These are phyloP conservation scores for Pycnomerus fuliginosus DNA, from an alignment of 2,888 invertebrate species.

Conservation along the genomic window DNA sequence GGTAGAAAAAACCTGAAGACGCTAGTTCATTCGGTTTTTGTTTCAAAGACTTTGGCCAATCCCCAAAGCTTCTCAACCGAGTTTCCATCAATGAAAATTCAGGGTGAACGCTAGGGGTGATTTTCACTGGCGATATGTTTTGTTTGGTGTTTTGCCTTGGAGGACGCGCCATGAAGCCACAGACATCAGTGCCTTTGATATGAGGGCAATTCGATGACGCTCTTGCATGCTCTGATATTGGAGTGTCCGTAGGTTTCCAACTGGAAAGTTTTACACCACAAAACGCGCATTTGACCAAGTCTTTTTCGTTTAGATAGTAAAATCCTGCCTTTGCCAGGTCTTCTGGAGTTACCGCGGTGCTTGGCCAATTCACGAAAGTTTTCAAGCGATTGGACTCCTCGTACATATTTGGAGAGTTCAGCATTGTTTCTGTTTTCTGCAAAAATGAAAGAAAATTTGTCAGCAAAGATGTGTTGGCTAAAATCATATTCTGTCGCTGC, in stretches of 20 bases:
- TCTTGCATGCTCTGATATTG: constrained; percentile 74
- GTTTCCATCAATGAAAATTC: constrained; percentile 65
- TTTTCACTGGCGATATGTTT: constrained; percentile 38
- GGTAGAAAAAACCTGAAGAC: constrained; percentile 91
- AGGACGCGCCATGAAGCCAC: constrained; percentile 38
- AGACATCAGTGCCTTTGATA: constrained; percentile 54
- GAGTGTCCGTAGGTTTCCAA: constrained; percentile 82
- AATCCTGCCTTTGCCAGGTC: constrained; percentile 79
- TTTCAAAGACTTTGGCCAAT: constrained; percentile 80
- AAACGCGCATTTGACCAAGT: constrained; percentile 72
- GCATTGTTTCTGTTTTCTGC: constrained; percentile 39
- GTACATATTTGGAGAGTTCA: constrained; percentile 44
- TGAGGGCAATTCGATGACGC: constrained; percentile 83
- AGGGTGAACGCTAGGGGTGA: constrained; percentile 55
- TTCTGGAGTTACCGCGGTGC: constrained; percentile 59
- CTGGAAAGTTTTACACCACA: constrained; percentile 77
- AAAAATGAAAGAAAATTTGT: too few relatives aligned
- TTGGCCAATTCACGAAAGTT: constrained; percentile 70
- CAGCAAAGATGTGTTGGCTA: too few relatives aligned
- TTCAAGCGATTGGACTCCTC: constrained; percentile 63
- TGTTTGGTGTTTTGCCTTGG: too few relatives aligned
- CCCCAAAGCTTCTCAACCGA: constrained; percentile 68
- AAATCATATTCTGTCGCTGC: too few relatives aligned
- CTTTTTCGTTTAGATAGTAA: constrained; percentile 57
- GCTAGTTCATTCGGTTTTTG: constrained; percentile 80